Evolutionary conservation across 2,797 vertebrate species (phyloP), one percentile per base, ranked within the genome.

Genomic region (Coregonus sp.): DNA sequence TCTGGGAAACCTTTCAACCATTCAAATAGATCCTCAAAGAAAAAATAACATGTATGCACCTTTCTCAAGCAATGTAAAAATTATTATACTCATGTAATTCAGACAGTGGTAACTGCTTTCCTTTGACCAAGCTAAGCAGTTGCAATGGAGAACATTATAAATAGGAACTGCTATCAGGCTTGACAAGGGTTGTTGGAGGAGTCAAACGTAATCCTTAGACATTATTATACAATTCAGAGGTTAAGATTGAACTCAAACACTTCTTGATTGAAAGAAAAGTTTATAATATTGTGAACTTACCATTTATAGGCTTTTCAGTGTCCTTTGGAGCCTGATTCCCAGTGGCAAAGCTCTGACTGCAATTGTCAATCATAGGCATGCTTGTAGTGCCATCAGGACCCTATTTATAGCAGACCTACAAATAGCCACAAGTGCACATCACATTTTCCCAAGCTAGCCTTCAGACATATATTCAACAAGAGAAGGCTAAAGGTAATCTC

Each of bases 381-480:
- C 94, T 94, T 93, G 92, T 94, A 93, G 92, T 94, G 91, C 94
- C 92, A 93, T 89, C 83, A 86, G 81, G 80, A 76, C 70, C 79
- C 93, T 96, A 96, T 96, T 95, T 94, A 93, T 96, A 95, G 95
- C 80, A 89, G 80, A 82, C 87, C 93, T 88, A 93, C 91, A 95
- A 95, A 95, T 95, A 96, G 94, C 89, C 81, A 80, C 88, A 88
- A 90, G 90, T 92, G 90, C 91, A 91, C 93, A 95, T 95, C 92
- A 91, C 87, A 93, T 90, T 94, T 93, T 95, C 91, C 89, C 73
- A 92, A 94, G 92, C 90, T 89, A 89, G 80, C 85, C 87, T 88
- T 91, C 73, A 87, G 85, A 86, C 74, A 75, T 74, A 78, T 66
- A 83, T 75, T 81, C 75, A 74, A 67, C 56, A 83, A 87, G 85